These are phyloP conservation scores for Azorinus chamasolen DNA, from an alignment of 2,888 invertebrate species.

Conservation along the genomic window DNA sequence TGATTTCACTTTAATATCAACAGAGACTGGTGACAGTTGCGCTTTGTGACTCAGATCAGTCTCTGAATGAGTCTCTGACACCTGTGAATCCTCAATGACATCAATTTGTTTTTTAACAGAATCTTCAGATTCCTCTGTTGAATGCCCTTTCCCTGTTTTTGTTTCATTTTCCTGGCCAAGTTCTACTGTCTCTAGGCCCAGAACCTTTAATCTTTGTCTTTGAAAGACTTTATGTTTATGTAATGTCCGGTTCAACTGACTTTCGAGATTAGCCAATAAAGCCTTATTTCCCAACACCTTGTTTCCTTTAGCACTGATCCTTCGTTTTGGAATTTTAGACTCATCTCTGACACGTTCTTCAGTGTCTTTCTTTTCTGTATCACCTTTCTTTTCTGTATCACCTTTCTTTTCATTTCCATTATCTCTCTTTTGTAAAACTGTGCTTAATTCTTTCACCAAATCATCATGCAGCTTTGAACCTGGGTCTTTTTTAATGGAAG, in stretches of 20 bases:
- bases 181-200: constrained; percentile 59
- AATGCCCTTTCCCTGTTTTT: no score
- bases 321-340: constrained; percentile 36
- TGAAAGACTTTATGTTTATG: constrained; percentile 65
- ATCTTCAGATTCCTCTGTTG: no score
- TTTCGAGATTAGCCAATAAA: constrained; percentile 74
- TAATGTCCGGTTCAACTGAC: constrained; percentile 72
- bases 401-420: constrained; percentile 1
- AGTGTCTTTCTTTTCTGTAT: constrained; percentile 15
- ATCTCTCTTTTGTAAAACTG: constrained; percentile 72
- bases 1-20: no score
- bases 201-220: constrained; percentile 54
- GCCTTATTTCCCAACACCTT: constrained; percentile 77
- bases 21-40: no score
- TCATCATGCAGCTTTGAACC: constrained; percentile 78
- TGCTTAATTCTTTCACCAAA: constrained; percentile 73
- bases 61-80: no score
- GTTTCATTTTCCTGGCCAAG: constrained; percentile 10
- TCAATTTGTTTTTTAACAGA: no score
- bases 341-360: constrained; percentile 24
- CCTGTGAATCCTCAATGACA: no score
- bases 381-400: constrained; percentile 1
- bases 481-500: constrained; percentile 76
- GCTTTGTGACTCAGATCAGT: no score
- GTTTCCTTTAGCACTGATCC: constrained; percentile 57